Base-by-base conservation (phyloP, 2,113 vertebrate genomes). In the Hippopotamus amphibius region DNA sequence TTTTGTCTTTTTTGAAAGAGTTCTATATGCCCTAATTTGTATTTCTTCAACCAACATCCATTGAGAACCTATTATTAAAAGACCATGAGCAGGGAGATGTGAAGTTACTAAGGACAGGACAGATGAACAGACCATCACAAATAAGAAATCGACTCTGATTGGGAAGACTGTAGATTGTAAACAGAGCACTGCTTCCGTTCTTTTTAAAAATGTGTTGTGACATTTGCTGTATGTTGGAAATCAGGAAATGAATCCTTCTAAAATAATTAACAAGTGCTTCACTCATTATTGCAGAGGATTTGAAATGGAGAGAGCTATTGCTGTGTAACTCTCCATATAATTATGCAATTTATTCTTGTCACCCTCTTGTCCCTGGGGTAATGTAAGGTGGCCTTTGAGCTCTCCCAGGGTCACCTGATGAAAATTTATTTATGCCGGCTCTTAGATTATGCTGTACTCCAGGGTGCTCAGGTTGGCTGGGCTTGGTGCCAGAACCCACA, bases 1-100 rank as follows among this genome's bases (percentile, higher is more conserved):
- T 26, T 79, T 96, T 89, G 21, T 76, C 63, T 93, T 93, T 95
- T 68, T 15, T 55, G 26, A 94, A 87, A 77, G 55, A 79, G 46
- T 77, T 5, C 24, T 61, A 0, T 37, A 59, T 71, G 50, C 26
- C 63, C 46, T 46, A 59, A 43, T 12, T 79, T 93, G 81, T 65
- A 43, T 65, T 89, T 68, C 63, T 91, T 89, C 43, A 66, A 41
- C 22, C 37, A 43, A 0, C 63, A 28, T 68, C n/a, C 94, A 3
- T 65, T 86, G 46, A 95, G 86, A 85, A 79, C 21, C 63, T 76
- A 11, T 93, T 72, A 21, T 41, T 88, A 22, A 83, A 93, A 86
- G 61, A n/a, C 33, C 21, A 8, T 53, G 65, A 72, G 57, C 16
- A 82, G 37, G 66, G 55, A 19, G 46, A 48, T 37, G n/a, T 55